Conservation (phyloP, 2,797 vertebrate genomes). For the Dermochelys coriacea region DNA sequence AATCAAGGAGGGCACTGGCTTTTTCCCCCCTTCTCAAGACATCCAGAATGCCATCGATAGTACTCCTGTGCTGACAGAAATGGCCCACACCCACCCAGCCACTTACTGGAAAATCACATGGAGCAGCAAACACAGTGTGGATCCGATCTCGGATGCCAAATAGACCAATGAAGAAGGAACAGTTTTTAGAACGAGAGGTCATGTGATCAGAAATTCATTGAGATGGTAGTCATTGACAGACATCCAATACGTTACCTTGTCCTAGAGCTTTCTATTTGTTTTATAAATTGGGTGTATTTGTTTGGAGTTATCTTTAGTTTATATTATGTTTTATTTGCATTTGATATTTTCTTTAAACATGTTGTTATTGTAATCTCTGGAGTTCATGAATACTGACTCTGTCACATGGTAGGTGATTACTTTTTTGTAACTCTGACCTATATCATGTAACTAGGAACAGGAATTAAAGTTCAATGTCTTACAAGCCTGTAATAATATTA, state of each 20-base stretch:
- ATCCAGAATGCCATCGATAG: background rate
- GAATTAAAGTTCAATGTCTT: background rate
- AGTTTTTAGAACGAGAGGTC: background rate
- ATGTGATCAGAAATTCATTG: background rate
- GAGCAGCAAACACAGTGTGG: background rate
- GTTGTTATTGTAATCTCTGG: too few relatives aligned
- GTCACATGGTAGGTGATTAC: background rate
- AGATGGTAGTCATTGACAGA: background rate
- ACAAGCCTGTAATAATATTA: background rate
- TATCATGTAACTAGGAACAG: background rate
- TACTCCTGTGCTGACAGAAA: background rate
- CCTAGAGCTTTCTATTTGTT: background rate
- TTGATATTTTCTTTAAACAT: too few relatives aligned
- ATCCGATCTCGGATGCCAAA: background rate
- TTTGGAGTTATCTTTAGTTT: background rate
- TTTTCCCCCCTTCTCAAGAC: too few relatives aligned
- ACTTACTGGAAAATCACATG: background rate
- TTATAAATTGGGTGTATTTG: background rate
- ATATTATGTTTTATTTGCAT: background rate
- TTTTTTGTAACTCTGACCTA: background rate
- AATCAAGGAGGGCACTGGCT: background rate
- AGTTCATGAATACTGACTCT: background rate
- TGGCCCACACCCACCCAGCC: too few relatives aligned
- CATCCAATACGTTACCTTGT: background rate
- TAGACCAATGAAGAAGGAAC: background rate